phyloP scores from a whole-genome alignment of 1,140 invertebrate genomes.

The Drosophila chauvacae region DNA sequence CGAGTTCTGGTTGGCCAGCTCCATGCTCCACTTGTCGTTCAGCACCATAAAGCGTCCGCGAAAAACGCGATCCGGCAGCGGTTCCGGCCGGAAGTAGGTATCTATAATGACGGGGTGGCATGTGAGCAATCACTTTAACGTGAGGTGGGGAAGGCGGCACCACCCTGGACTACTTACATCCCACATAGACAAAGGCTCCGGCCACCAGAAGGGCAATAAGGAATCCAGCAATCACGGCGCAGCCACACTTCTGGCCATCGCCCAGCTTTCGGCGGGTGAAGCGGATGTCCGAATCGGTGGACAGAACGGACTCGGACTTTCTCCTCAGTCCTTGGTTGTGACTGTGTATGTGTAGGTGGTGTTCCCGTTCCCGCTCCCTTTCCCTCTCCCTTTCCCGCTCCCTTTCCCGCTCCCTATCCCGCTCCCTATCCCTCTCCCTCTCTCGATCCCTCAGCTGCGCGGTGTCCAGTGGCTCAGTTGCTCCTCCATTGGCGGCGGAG shows the following conservation, averaged over 20 bases:
- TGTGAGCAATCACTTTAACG: neutral
- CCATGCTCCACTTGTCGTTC: slow-evolving; percentile 88
- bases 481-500: slow-evolving; percentile 23
- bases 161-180: slow-evolving; percentile 86
- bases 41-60: slow-evolving; percentile 90
- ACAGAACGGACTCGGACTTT: slow-evolving; percentile 91
- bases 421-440: slow-evolving; percentile 13
- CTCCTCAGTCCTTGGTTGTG: slow-evolving; percentile 74
- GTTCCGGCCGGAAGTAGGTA: slow-evolving; percentile 91
- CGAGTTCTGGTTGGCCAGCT: slow-evolving; percentile 88
- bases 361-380: slow-evolving; percentile 37
- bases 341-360: slow-evolving; percentile 68
- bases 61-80: slow-evolving; percentile 91
- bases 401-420: slow-evolving; percentile 23
- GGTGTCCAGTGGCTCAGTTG: slow-evolving; percentile 16
- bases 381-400: slow-evolving; percentile 19
- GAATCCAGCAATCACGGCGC: slow-evolving; percentile 92
- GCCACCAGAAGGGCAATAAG: slow-evolving; percentile 92
- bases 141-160: neutral
- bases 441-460: slow-evolving; percentile 37
- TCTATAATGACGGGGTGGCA: slow-evolving; percentile 85
- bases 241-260: slow-evolving; percentile 91
- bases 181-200: slow-evolving; percentile 93
- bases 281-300: slow-evolving; percentile 93
- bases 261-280: slow-evolving; percentile 93